Evolutionary conservation across 2,113 vertebrate genomes (phyloP).

Genomic region (Nestor notabilis): DNA sequence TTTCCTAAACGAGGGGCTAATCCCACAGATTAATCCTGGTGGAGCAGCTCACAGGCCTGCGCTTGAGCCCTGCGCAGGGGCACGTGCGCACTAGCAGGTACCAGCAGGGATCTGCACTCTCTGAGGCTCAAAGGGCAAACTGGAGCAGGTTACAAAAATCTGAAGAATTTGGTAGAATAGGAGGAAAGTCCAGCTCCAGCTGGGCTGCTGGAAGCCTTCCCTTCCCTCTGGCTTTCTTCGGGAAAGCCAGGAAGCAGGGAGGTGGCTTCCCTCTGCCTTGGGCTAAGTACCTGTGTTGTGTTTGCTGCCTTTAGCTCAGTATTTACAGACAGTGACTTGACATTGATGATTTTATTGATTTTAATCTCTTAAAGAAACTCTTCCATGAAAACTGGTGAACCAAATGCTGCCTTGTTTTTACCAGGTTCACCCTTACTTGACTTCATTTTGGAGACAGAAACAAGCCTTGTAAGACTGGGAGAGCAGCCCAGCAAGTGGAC

Average conservation of each 20-base stretch:
- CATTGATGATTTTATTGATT: neutral
- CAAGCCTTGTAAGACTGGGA: neutral
- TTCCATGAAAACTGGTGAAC: neutral
- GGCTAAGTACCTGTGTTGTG: neutral
- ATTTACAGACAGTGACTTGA: neutral
- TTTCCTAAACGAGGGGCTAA: neutral
- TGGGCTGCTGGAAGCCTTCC: neutral
- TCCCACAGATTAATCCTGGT: neutral
- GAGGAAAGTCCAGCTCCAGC: neutral
- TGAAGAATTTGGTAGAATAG: neutral
- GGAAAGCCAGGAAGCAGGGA: neutral
- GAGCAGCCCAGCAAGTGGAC: fast-evolving
- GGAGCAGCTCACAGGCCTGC: neutral
- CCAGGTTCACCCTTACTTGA: neutral
- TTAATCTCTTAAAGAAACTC: neutral
- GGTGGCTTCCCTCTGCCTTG: neutral
- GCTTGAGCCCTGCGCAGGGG: neutral
- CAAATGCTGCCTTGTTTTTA: neutral
- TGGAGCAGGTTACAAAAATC: slow-evolving; percentile 4
- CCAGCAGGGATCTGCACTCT: neutral
- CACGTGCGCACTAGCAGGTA: neutral
- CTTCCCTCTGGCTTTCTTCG: neutral
- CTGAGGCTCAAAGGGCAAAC: neutral
- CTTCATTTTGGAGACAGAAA: neutral
- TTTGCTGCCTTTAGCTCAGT: neutral